Evolutionary conservation across 2,797 vertebrate genomes (phyloP).

Genomic region (Selene dorsalis): DNA sequence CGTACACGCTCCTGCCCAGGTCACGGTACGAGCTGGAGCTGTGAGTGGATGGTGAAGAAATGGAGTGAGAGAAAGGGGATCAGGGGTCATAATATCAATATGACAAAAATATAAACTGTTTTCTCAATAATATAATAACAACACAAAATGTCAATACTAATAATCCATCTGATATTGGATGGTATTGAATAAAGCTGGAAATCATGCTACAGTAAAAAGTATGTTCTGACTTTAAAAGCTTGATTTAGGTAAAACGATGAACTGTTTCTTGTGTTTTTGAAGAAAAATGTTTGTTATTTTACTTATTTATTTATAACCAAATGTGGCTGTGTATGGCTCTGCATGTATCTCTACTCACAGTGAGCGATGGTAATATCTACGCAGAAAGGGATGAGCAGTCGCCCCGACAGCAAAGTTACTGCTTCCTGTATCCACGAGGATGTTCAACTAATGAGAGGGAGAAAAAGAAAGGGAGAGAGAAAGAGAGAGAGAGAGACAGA

Average conservation of each 20-base stretch:
- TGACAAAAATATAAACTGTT: no score
- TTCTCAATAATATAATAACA: no score
- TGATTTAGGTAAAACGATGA: neutral
- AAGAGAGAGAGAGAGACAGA: constrained; percentile 10
- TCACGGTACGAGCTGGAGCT: constrained; percentile 93
- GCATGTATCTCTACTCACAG: constrained; percentile 86
- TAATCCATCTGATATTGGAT: no score
- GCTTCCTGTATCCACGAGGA: constrained; percentile 98
- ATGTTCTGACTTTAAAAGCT: neutral
- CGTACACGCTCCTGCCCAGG: constrained; percentile 93
- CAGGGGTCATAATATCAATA: no score
- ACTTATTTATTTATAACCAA: neutral
- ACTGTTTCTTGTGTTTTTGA: neutral
- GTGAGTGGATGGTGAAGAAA: neutral
- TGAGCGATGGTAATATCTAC: constrained; percentile 94
- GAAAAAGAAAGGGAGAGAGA: constrained; percentile 16
- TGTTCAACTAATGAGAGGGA: constrained; percentile 86
- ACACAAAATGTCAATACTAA: no score
- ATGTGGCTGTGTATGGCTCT: neutral
- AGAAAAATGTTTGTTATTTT: neutral
- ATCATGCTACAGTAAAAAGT: no score
- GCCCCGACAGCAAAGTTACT: constrained; percentile 99
- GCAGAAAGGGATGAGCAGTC: constrained; percentile 94
- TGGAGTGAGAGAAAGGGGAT: neutral
- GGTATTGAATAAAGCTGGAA: no score